Evolutionary conservation across 2,797 vertebrate species (phyloP).

Genomic region (Orestias chungarensis): DNA sequence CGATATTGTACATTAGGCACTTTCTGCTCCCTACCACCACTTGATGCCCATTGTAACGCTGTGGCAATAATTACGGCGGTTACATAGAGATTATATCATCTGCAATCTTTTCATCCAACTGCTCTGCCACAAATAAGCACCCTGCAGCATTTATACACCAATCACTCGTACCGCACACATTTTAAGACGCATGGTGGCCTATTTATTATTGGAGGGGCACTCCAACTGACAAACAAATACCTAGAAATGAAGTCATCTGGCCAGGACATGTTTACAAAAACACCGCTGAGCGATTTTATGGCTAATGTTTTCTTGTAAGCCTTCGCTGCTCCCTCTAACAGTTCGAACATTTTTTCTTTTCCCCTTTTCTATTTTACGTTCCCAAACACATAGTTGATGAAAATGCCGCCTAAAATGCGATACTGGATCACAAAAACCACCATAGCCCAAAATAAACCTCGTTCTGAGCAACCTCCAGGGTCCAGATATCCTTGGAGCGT

Average conservation of each 20-base stretch:
- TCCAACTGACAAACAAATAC: conserved; percentile 82
- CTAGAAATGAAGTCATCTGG: conserved; percentile 76
- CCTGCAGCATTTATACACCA: conserved; percentile 29
- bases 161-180: conserved; percentile 61
- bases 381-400: conserved; percentile 73
- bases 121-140: conserved; percentile 47
- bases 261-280: conserved; percentile 79
- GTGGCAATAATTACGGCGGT: conserved; percentile 11
- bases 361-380: conserved; percentile 42
- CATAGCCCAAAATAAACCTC: conserved; percentile 61
- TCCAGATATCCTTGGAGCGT: conserved; percentile 64
- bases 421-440: conserved; percentile 64
- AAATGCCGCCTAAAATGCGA: conserved; percentile 59
- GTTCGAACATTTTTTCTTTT: conserved; percentile 41
- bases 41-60: conserved; percentile 5
- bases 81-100: conserved; percentile 35
- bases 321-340: conserved; percentile 59
- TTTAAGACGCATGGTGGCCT: conserved; percentile 76
- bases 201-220: conserved; percentile 82
- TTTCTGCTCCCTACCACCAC: not conserved
- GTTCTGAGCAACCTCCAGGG: conserved; percentile 45
- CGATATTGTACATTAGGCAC: not conserved
- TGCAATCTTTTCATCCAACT: conserved; percentile 51
- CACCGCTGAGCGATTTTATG: conserved; percentile 77
- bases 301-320: conserved; percentile 71